Percentiles rank a stretch among this genome's conserved stretches.
These are phyloP conservation scores for Heliconius hermathena DNA, from an alignment of 1,140 invertebrate genomes.

Conservation along the genomic window DNA sequence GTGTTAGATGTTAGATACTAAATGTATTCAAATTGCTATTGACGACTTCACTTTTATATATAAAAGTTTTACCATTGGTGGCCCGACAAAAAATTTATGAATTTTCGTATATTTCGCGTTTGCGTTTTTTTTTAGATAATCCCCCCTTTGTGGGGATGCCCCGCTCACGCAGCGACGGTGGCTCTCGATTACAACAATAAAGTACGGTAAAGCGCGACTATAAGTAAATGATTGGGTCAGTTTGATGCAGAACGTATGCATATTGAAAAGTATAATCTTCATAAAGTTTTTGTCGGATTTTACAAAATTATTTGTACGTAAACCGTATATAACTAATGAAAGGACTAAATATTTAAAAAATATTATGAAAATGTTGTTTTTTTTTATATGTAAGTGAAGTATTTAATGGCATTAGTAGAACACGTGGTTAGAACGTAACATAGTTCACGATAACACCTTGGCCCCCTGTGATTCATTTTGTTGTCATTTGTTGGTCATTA, in stretches of 20 bases:
- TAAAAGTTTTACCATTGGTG: not conserved
- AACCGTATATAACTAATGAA: not conserved
- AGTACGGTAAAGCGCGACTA: too few relatives aligned
- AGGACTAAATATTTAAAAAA: too few relatives aligned
- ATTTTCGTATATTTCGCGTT: too few relatives aligned
- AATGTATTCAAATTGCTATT: slow-evolving; percentile 3
- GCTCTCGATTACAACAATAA: too few relatives aligned
- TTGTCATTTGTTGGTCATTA: slow-evolving; percentile 73
- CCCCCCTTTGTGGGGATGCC: too few relatives aligned
- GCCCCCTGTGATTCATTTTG: slow-evolving; percentile 79
- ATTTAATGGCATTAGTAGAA: slow-evolving; percentile 27
- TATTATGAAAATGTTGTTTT: not conserved
- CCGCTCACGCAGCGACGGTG: too few relatives aligned
- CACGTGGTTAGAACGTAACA: slow-evolving; percentile 48
- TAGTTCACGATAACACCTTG: slow-evolving; percentile 71
- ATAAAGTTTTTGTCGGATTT: too few relatives aligned
- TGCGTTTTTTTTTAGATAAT: too few relatives aligned
- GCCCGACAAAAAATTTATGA: too few relatives aligned
- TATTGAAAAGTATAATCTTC: too few relatives aligned
- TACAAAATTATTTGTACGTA: not conserved
- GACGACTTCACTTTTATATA: not conserved
- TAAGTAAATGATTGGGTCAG: too few relatives aligned
- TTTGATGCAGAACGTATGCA: too few relatives aligned
- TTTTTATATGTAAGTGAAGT: not conserved
- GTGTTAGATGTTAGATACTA: slow-evolving; percentile 37